A percentile compares a stretch with the other conserved stretches of the same genome.
Evolutionary conservation across 2,888 invertebrate genomes (phyloP).

Genomic region (Notodonta ziczac): DNA sequence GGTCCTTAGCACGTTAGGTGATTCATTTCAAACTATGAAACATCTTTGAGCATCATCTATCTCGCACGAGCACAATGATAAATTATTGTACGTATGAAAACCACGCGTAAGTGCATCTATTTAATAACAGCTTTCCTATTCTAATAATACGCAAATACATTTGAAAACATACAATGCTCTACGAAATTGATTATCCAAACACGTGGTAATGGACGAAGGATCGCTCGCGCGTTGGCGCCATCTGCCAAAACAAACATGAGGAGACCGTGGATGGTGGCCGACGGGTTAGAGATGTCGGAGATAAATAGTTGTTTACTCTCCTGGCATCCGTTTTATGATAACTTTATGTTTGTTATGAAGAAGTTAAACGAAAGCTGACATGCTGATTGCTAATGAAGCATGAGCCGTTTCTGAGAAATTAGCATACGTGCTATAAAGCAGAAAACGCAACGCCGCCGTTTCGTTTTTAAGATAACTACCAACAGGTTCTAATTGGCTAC

Average conservation of each 20-base stretch:
- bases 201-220: conserved; percentile 17
- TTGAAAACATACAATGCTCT: conserved; percentile 17
- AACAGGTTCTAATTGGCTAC: too few species aligned
- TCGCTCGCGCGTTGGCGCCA: conserved; percentile 43
- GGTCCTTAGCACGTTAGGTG: too few species aligned
- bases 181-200: conserved; percentile 30
- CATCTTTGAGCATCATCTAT: too few species aligned
- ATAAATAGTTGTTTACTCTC: not conserved
- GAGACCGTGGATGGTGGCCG: not conserved
- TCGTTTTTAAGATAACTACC: not conserved
- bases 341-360: not conserved
- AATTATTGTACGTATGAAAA: not conserved
- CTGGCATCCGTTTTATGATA: too few species aligned
- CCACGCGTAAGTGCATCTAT: not conserved
- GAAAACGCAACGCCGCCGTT: not conserved
- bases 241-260: conserved; percentile 69
- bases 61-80: too few species aligned
- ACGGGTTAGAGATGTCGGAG: not conserved
- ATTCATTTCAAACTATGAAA: too few species aligned
- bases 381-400: not conserved
- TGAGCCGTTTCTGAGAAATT: not conserved
- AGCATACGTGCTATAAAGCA: not conserved
- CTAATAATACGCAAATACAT: conserved; percentile 21
- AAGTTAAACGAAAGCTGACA: not conserved
- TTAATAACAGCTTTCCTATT: conserved; percentile 7